Evolutionary conservation across 1,140 invertebrate species (phyloP), one percentile per base, ranked within the genome.

Genomic region (Hetaerina americana): DNA sequence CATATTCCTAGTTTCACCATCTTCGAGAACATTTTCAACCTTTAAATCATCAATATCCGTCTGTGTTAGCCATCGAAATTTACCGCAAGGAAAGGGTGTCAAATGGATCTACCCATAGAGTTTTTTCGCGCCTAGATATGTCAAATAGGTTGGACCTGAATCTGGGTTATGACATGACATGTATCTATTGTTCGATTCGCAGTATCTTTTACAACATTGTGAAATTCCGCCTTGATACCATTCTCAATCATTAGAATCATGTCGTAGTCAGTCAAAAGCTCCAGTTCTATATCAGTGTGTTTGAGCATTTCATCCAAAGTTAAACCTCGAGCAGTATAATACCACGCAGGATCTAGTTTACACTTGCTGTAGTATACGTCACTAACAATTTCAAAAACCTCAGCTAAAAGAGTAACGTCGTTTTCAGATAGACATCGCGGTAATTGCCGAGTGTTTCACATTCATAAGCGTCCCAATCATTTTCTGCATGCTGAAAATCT

Each of bases 401-500:
- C 6, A 8, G 31, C 31, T 40, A 40, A 18, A 40, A 40, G 31
- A 6, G 31, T 40, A 8, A 40, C 31, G 18, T 40, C 31, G 18
- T n/a, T n/a, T n/a, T n/a, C n/a, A n/a, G n/a, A n/a, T n/a, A n/a
- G n/a, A n/a, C n/a, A n/a, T n/a, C 77, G 12, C 76, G 77, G 75
- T 82, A 84, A 72, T 83, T 77, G 5, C 76, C 73, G 71, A 83
- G 76, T 69, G 72, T 80, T 27, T 73, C 31, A 73, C 78, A 78
- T 5, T 77, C 69, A 75, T 85, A 85, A 26, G 72, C 66, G 26
- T 78, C 68, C 82, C 82, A 84, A 27, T 84, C 77, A 27, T 78
- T 76, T 72, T 76, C 27, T n/a, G 79, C 79, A 78, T 82, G 77
- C n/a, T 76, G 27, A 76, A 82, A 83, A 67, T 85, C 77, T 10